phyloP scores from a whole-genome alignment of 1,140 invertebrate species.

The Micrasema minimum region DNA sequence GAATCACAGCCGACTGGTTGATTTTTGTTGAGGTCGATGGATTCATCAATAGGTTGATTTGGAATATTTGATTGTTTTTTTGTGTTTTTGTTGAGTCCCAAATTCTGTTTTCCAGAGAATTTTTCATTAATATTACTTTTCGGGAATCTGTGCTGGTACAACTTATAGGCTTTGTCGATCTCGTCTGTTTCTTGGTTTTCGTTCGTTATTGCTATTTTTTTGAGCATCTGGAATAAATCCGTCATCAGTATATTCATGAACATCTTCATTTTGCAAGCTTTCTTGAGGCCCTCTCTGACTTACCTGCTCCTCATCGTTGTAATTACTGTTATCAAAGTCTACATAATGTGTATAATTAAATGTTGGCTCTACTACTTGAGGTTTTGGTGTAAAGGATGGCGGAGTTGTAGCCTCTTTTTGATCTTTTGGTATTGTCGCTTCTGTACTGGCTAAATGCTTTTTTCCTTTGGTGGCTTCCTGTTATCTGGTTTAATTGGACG shows the following conservation, averaged over 20 bases:
- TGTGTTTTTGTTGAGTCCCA: slow-evolving; percentile 38
- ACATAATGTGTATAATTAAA: neutral
- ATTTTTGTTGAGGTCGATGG: slow-evolving; percentile 35
- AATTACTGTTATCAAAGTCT: slow-evolving; percentile 1
- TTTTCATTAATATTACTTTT: slow-evolving; percentile 48
- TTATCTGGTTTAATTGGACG: slow-evolving; percentile 44
- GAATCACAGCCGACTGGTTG: slow-evolving; percentile 12
- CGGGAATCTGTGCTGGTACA: slow-evolving; percentile 26
- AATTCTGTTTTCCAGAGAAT: slow-evolving; percentile 39
- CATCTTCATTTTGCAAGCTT: slow-evolving; percentile 25
- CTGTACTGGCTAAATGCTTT: slow-evolving; percentile 29
- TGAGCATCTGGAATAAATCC: slow-evolving; percentile 50
- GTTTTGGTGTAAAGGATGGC: slow-evolving; percentile 38
- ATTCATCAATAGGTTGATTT: slow-evolving; percentile 39
- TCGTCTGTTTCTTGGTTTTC: slow-evolving; percentile 33
- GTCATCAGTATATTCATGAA: slow-evolving; percentile 40
- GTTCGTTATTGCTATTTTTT: slow-evolving; percentile 25
- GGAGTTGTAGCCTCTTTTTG: slow-evolving; percentile 44
- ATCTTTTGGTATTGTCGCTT: slow-evolving; percentile 34
- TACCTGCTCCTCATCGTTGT: slow-evolving; percentile 43
- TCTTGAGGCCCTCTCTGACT: slow-evolving; percentile 29
- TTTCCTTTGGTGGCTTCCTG: slow-evolving; percentile 35
- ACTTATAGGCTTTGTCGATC: slow-evolving; percentile 7
- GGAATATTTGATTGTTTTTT: slow-evolving; percentile 35
- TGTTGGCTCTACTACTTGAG: neutral